A percentile compares a stretch with the other conserved stretches of the same genome.
Evolutionary conservation across 2,113 vertebrate genomes (phyloP).

Genomic region (Meriones unguiculatus): DNA sequence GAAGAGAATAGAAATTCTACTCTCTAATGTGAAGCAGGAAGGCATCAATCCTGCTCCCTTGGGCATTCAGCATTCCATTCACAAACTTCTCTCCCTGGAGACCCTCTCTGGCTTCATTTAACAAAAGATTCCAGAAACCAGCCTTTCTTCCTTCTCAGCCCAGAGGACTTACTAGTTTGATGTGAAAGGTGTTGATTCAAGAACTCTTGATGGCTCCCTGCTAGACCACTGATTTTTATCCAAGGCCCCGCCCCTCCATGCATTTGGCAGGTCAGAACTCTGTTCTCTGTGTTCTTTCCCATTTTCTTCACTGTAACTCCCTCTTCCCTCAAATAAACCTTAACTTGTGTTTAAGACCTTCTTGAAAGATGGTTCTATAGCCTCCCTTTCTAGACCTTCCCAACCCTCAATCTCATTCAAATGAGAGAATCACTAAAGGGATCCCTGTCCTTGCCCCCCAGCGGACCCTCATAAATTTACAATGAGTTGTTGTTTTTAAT

Average conservation of each 20-base stretch:
- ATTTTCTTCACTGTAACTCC: slow-evolving; percentile 56
- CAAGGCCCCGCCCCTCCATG: not conserved
- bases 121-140: slow-evolving; percentile 57
- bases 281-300: slow-evolving; percentile 57
- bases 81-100: slow-evolving; percentile 35
- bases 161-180: slow-evolving; percentile 40
- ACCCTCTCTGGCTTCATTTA: slow-evolving; percentile 31
- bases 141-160: slow-evolving; percentile 4
- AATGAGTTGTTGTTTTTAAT: slow-evolving; percentile 80
- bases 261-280: slow-evolving; percentile 65
- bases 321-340: slow-evolving; percentile 71
- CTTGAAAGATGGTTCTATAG: slow-evolving; percentile 77
- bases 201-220: slow-evolving; percentile 41
- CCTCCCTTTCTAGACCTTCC: slow-evolving; percentile 75
- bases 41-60: not conserved
- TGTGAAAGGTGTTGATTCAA: slow-evolving; percentile 63
- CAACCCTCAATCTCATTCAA: slow-evolving; percentile 78
- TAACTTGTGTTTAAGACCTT: slow-evolving; percentile 75
- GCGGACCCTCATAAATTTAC: slow-evolving; percentile 83
- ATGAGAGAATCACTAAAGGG: slow-evolving; percentile 75
- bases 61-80: slow-evolving; percentile 38
- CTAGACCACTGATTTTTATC: slow-evolving; percentile 69
- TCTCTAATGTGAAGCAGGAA: slow-evolving; percentile 18
- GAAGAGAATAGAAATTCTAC: not conserved
- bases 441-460: slow-evolving; percentile 81